Conservation (phyloP, 2,797 vertebrate species). For the Lateolabrax maculatus region DNA sequence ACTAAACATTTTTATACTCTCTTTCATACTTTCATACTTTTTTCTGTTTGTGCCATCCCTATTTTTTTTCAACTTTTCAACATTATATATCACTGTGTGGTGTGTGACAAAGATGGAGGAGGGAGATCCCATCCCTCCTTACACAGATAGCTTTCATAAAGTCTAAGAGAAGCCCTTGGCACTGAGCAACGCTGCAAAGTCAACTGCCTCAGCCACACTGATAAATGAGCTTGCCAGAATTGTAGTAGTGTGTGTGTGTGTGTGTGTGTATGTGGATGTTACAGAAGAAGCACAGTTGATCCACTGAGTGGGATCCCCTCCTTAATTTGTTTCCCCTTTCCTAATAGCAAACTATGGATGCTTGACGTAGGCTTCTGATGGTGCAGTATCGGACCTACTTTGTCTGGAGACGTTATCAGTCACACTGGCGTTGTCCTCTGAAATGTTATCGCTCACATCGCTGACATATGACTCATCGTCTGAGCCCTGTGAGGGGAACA, state of each 20-base stretch:
- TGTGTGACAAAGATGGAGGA: constrained; percentile 41
- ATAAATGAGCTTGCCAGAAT: constrained; percentile 55
- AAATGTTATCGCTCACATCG: constrained; percentile 99
- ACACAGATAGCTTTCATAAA: constrained; percentile 51
- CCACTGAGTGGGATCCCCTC: constrained; percentile 24
- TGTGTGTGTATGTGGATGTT: constrained; percentile 15
- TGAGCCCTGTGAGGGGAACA: constrained; percentile 89
- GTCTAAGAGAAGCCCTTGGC: constrained; percentile 57
- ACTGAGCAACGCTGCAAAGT: constrained; percentile 69
- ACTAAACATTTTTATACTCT: background rate
- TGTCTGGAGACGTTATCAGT: constrained; percentile 97
- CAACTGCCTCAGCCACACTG: constrained; percentile 60
- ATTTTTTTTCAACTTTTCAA: constrained; percentile 5
- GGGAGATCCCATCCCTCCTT: constrained; percentile 28
- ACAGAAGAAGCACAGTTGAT: constrained; percentile 4
- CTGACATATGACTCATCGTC: constrained; percentile 99
- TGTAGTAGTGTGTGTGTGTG: constrained; percentile 15
- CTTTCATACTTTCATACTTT: background rate
- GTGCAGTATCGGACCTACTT: constrained; percentile 86
- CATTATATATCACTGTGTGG: background rate
- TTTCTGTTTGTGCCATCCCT: background rate
- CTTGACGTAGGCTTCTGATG: background rate
- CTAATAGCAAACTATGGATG: constrained; percentile 9
- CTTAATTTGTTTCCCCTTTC: constrained; percentile 33
- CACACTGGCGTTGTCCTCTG: constrained; percentile 99